Evolutionary conservation across 2,797 vertebrate genomes (phyloP), one percentile per base, ranked within the genome.

Genomic region (Ambastaia sidthimunki): DNA sequence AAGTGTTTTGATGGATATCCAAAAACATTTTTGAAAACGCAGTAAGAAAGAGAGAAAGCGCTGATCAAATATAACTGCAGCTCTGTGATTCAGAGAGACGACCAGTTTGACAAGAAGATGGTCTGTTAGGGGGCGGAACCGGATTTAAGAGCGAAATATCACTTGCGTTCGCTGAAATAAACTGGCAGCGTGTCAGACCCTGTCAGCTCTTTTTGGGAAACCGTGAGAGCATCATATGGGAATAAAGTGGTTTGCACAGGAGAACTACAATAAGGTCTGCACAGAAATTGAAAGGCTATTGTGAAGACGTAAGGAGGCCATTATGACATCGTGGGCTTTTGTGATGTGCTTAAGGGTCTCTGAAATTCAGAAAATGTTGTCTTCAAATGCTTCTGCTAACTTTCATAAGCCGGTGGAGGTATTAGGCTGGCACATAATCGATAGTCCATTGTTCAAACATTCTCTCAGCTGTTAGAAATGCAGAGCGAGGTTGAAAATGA

Each of bases 361-460:
- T 41, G 13, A 23, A 63, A 60, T 63, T 57, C 44, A 12, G 62
- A 74, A 34, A 52, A 74, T 48, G 15, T 54, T 21, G 18, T 47
- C 25, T 28, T 62, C 47, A 55, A 44, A 47, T 52, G 55, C 37
- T 25, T 23, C 21, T 62, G 63, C 76, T 74, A 31, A 55, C 73
- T 77, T 84, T 74, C 11, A 74, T 60, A 44, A 54, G 21, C 57
- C 3, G 0, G 59, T 23, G 13, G 65, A 71, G 41, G 71, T 62
- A 65, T 71, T 54, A 54, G 71, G 59, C 67, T 1, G 65, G 57
- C 57, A 63, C 31, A 13, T 75, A 79, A 79, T 82, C 81, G 4
- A 79, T 79, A 79, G n/a, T 9, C 57, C 25, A 71, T 79, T 79
- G 71, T 79, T 74, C 65, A 34, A 74, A 79, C 28, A 62, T 67